Evolutionary conservation across 2,113 vertebrate species (phyloP).

Genomic region (Semnornis frantzii): DNA sequence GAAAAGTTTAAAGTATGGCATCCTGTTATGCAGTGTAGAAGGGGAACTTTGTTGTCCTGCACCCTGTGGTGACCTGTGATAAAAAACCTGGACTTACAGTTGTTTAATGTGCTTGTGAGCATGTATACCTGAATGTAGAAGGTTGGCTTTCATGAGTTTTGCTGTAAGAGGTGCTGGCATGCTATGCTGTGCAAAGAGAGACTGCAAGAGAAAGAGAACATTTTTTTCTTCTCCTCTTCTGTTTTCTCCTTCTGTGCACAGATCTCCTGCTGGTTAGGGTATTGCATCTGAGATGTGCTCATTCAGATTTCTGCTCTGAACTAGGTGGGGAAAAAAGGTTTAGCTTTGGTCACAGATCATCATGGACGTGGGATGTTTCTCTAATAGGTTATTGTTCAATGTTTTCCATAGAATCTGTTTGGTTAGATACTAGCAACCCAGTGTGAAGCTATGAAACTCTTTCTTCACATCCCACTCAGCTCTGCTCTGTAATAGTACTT

Average conservation of each 20-base stretch:
- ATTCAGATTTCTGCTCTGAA: background rate
- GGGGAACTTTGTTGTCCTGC: background rate
- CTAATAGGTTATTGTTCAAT: background rate
- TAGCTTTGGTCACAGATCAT: background rate
- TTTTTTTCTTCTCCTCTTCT: background rate
- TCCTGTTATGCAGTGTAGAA: background rate
- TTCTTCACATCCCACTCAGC: background rate
- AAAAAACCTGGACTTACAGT: background rate
- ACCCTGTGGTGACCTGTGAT: background rate
- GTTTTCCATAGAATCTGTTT: background rate
- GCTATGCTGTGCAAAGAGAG: background rate
- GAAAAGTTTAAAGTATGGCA: background rate
- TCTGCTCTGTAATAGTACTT: background rate
- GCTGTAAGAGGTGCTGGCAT: background rate
- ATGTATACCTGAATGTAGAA: background rate
- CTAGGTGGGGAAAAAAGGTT: background rate
- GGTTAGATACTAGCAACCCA: background rate
- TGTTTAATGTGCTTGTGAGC: background rate
- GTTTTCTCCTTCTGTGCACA: background rate
- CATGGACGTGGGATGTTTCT: background rate
- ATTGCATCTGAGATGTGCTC: fast-evolving
- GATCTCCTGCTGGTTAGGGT: background rate
- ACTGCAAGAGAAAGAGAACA: background rate
- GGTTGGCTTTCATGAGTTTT: background rate
- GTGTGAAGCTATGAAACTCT: background rate